phyloP scores from a whole-genome alignment of 1,140 invertebrate species.

The Drosophila willistoni region DNA sequence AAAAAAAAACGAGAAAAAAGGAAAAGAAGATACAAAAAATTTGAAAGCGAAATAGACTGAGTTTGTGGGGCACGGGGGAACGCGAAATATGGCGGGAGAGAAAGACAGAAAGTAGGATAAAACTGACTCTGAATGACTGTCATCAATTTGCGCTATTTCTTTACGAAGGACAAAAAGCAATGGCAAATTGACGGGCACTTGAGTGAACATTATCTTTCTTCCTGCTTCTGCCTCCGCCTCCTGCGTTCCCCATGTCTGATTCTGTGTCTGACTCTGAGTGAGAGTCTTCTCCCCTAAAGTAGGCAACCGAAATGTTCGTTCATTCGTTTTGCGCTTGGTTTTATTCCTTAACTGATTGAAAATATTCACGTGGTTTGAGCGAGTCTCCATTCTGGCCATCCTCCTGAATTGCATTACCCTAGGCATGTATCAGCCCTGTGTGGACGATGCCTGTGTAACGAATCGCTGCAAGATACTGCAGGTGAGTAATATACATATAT shows the following conservation, averaged over 20 bases:
- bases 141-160: slow-evolving; percentile 76
- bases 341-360: slow-evolving; percentile 47
- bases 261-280: not conserved
- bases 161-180: slow-evolving; percentile 49
- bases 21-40: not conserved
- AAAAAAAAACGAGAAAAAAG: not conserved
- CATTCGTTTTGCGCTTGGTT: slow-evolving; percentile 20
- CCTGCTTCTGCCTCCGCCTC: not conserved
- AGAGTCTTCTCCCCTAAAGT: slow-evolving; percentile 31
- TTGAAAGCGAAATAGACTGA: not conserved
- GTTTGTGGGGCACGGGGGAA: not conserved
- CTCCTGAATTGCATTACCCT: slow-evolving; percentile 99
- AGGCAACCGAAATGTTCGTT: slow-evolving; percentile 27
- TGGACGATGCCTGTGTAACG: slow-evolving; percentile 95
- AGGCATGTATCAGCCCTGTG: slow-evolving; percentile 99
- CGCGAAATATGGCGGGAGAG: not conserved
- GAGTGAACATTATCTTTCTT: slow-evolving; percentile 69
- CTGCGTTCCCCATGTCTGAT: not conserved
- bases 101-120: not conserved
- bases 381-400: slow-evolving; percentile 99
- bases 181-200: slow-evolving; percentile 72
- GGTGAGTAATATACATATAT: slow-evolving; percentile 84
- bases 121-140: slow-evolving; percentile 45
- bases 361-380: slow-evolving; percentile 97
- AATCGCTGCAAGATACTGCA: slow-evolving; percentile 97